Conservation (phyloP, 2,113 vertebrate genomes). For the Sylvia atricapilla region DNA sequence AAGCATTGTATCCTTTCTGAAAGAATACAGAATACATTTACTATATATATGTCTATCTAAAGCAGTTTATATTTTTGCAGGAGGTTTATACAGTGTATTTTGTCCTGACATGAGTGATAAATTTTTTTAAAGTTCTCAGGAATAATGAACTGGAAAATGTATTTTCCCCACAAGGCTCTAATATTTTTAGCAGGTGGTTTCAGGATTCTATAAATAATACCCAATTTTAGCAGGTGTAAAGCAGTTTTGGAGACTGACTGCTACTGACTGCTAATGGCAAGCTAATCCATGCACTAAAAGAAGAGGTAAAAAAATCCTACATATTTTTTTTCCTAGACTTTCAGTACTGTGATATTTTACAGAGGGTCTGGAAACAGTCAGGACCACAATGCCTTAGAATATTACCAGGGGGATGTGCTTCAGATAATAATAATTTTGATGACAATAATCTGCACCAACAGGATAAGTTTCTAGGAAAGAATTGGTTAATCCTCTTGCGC, state of each 20-base stretch:
- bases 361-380: not conserved
- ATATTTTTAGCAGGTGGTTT: not conserved
- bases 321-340: not conserved
- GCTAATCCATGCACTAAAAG: not conserved
- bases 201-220: not conserved
- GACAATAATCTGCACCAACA: not conserved
- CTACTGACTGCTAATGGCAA: not conserved
- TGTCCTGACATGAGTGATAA: slow-evolving; percentile 38
- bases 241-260: not conserved
- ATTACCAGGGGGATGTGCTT: not conserved
- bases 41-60: not conserved
- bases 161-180: slow-evolving; percentile 1
- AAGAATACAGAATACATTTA: not conserved
- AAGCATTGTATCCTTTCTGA: slow-evolving; percentile 27
- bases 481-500: not conserved
- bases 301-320: not conserved
- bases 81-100: slow-evolving; percentile 13
- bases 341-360: not conserved
- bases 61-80: slow-evolving; percentile 49
- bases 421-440: not conserved
- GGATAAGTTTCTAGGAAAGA: not conserved
- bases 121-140: slow-evolving; percentile 37
- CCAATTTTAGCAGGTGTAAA: not conserved
- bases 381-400: not conserved
- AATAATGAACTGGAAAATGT: slow-evolving; percentile 53